Evolutionary conservation across 2,888 invertebrate species (phyloP).

Genomic region (Atethmia centrago): DNA sequence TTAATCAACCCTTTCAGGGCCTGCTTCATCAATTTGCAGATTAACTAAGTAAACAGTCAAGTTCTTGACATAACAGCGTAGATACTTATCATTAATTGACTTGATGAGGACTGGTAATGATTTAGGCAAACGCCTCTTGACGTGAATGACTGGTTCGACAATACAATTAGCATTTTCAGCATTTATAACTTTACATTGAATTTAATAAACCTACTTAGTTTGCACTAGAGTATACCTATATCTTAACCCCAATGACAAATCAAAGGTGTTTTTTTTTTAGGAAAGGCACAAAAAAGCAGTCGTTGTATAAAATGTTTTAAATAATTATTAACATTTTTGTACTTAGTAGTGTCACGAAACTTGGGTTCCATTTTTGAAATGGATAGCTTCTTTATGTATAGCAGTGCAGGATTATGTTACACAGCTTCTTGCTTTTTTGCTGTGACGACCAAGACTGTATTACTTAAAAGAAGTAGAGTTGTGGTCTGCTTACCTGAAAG

Average conservation of each 20-base stretch:
- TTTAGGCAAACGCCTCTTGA: slow-evolving; percentile 44
- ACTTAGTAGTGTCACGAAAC: no score
- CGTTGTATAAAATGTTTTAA: slow-evolving; percentile 19
- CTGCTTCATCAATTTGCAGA: slow-evolving; percentile 35
- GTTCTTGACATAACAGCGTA: slow-evolving; percentile 46
- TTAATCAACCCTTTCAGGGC: slow-evolving; percentile 23
- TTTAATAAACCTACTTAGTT: background rate
- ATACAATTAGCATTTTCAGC: slow-evolving; percentile 27
- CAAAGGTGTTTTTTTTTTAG: no score
- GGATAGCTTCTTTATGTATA: no score
- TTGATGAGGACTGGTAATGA: slow-evolving; percentile 54
- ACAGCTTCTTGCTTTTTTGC: no score
- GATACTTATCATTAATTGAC: slow-evolving; percentile 53
- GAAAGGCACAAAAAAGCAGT: slow-evolving; percentile 8
- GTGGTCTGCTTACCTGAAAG: slow-evolving; percentile 92
- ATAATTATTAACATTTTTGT: background rate
- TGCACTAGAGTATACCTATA: background rate
- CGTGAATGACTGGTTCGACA: slow-evolving; percentile 32
- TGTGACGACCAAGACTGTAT: background rate
- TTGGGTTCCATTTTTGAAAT: no score
- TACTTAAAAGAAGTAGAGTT: background rate
- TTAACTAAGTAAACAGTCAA: slow-evolving; percentile 47
- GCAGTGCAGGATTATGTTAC: no score
- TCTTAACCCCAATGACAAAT: no score
- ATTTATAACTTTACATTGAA: background rate